phyloP scores from a whole-genome alignment of 1,140 invertebrate species.

The Physella acuta region DNA sequence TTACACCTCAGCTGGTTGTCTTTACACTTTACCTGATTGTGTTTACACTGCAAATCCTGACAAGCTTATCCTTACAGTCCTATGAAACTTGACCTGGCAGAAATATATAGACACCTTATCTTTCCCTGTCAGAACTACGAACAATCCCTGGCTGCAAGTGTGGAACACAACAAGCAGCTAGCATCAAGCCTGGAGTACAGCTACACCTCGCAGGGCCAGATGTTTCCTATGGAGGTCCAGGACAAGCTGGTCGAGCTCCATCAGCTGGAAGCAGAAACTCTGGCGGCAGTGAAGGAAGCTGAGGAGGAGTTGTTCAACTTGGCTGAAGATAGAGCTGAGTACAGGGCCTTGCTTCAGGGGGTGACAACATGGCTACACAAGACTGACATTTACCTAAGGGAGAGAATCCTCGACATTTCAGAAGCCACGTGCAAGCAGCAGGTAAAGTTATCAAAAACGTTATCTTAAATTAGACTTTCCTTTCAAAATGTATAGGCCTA shows the following conservation, averaged over 20 bases:
- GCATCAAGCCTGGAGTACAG: constrained; percentile 37
- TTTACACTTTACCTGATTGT: too few relatives aligned
- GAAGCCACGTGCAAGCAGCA: constrained; percentile 41
- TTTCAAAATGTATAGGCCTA: too few relatives aligned
- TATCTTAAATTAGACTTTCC: too few relatives aligned
- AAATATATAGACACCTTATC: too few relatives aligned
- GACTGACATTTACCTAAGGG: constrained; percentile 40
- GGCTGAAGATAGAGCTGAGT: constrained; percentile 40
- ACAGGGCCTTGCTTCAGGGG: constrained; percentile 30
- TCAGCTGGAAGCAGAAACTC: constrained; percentile 33
- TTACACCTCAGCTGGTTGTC: too few relatives aligned
- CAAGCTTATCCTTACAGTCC: too few relatives aligned
- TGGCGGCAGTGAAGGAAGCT: constrained; percentile 36
- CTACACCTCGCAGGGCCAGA: constrained; percentile 33
- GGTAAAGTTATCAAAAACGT: constrained; percentile 31
- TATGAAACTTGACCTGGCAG: too few relatives aligned
- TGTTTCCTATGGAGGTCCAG: constrained; percentile 36
- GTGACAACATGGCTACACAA: constrained; percentile 43
- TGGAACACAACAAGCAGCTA: constrained; percentile 38
- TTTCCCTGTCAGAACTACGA: neutral
- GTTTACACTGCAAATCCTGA: too few relatives aligned
- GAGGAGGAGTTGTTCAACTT: constrained; percentile 44
- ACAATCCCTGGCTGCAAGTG: constrained; percentile 3
- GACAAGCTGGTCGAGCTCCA: constrained; percentile 34
- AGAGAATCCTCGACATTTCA: constrained; percentile 39